Evolutionary conservation across 2,888 invertebrate species (phyloP).

Genomic region (Portevinia maculata): DNA sequence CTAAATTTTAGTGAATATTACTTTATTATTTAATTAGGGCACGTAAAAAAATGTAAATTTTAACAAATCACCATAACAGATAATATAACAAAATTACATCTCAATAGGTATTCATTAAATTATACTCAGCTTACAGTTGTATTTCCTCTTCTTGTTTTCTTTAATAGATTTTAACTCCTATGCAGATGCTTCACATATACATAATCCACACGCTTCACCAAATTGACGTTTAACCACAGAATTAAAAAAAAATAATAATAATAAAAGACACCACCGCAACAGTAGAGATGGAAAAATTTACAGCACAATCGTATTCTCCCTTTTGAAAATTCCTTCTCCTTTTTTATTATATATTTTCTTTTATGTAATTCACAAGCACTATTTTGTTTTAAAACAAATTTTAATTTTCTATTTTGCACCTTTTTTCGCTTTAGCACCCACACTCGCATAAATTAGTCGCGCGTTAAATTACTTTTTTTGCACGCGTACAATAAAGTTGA

Average conservation of each 20-base stretch:
- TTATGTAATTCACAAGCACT: slow-evolving; percentile 49
- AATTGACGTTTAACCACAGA: slow-evolving; percentile 61
- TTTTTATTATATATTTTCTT: slow-evolving; percentile 34
- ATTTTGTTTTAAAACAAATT: slow-evolving; percentile 51
- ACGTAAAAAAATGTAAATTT: neutral
- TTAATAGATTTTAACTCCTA: slow-evolving; percentile 60
- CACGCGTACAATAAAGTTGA: slow-evolving; percentile 32
- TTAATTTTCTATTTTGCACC: slow-evolving; percentile 34
- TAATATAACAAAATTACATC: neutral
- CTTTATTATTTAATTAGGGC: too few relatives aligned
- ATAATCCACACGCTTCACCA: slow-evolving; percentile 25
- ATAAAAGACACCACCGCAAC: slow-evolving; percentile 39
- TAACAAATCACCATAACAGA: slow-evolving; percentile 5
- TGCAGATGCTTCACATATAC: slow-evolving; percentile 67
- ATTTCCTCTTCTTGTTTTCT: slow-evolving; percentile 16
- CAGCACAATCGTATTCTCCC: slow-evolving; percentile 47
- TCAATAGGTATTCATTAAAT: slow-evolving; percentile 13
- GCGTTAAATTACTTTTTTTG: slow-evolving; percentile 41
- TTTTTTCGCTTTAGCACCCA: slow-evolving; percentile 37
- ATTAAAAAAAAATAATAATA: slow-evolving; percentile 28
- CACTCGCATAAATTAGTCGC: slow-evolving; percentile 43
- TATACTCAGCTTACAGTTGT: slow-evolving; percentile 42
- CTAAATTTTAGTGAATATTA: slow-evolving; percentile 12
- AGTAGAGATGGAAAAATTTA: slow-evolving; percentile 50
- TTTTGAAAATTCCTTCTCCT: slow-evolving; percentile 39